Evolutionary conservation across 1,140 invertebrate genomes (phyloP).

Genomic region (Sycophila sp.): DNA sequence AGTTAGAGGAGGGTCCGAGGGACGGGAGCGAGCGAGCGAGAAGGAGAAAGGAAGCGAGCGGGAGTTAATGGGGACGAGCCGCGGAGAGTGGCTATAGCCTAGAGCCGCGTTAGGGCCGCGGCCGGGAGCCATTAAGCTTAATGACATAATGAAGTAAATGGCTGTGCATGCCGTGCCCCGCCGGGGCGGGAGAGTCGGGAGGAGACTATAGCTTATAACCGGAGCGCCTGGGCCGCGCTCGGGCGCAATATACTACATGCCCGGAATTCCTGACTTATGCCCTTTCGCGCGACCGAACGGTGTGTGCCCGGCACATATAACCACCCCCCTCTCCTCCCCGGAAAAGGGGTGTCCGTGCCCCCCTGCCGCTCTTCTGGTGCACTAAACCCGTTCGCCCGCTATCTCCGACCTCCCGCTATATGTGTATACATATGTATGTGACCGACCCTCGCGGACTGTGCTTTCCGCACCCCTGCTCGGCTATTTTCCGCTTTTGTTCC

Average conservation of each 20-base stretch:
- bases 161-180: constrained; percentile 64
- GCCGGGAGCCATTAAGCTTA: constrained; percentile 65
- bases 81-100: constrained; percentile 62
- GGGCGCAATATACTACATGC: constrained; percentile 66
- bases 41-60: constrained; percentile 34
- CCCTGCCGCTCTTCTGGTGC: no score
- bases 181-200: not conserved
- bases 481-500: constrained; percentile 25
- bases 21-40: not conserved
- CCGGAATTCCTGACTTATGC: constrained; percentile 67
- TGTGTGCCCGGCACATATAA: constrained; percentile 38
- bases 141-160: constrained; percentile 70
- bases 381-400: not conserved
- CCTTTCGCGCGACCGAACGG: constrained; percentile 57
- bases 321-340: not conserved
- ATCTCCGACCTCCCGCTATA: no score
- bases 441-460: no score
- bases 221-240: constrained; percentile 35
- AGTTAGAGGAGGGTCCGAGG: constrained; percentile 27
- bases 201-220: constrained; percentile 65
- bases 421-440: no score
- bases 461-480: not conserved
- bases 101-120: constrained; percentile 60
- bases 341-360: not conserved
- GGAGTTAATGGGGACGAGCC: constrained; percentile 64